phyloP scores from a whole-genome alignment of 2,888 invertebrate species.

The Eurytoma adleriae region DNA sequence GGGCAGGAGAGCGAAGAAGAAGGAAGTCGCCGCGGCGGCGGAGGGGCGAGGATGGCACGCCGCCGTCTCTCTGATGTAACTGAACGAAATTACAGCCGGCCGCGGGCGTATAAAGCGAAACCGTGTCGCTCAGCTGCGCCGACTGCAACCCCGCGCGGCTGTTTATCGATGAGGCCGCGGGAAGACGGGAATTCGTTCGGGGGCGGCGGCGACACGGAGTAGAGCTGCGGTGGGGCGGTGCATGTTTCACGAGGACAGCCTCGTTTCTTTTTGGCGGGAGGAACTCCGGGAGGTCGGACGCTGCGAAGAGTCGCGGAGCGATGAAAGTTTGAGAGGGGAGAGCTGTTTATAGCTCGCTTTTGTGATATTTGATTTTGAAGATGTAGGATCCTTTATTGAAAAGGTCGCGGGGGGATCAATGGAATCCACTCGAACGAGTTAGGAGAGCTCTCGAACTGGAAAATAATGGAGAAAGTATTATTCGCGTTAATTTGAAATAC shows the following conservation, averaged over 20 bases:
- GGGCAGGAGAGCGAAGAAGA: constrained; percentile 43
- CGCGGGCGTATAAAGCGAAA: constrained; percentile 63
- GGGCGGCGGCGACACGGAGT: background rate
- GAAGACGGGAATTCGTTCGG: background rate
- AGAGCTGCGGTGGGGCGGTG: background rate
- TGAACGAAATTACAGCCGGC: constrained; percentile 69
- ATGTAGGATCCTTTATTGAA: no score
- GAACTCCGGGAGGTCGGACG: no score
- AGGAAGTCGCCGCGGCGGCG: background rate
- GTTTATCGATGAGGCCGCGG: background rate
- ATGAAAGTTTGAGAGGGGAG: no score
- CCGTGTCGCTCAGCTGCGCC: constrained; percentile 56
- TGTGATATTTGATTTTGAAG: no score
- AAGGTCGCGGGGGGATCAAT: no score
- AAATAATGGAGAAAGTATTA: no score
- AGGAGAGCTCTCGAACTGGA: no score
- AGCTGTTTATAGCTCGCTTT: no score
- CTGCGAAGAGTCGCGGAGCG: no score
- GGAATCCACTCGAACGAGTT: no score
- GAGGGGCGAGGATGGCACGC: constrained; percentile 23
- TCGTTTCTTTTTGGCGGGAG: no score
- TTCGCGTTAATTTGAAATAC: no score
- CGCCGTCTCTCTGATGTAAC: constrained; percentile 69
- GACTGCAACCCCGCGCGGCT: background rate
- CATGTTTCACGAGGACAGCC: background rate